phyloP scores from a whole-genome alignment of 2,888 invertebrate genomes.

The Dynastes grantii region DNA sequence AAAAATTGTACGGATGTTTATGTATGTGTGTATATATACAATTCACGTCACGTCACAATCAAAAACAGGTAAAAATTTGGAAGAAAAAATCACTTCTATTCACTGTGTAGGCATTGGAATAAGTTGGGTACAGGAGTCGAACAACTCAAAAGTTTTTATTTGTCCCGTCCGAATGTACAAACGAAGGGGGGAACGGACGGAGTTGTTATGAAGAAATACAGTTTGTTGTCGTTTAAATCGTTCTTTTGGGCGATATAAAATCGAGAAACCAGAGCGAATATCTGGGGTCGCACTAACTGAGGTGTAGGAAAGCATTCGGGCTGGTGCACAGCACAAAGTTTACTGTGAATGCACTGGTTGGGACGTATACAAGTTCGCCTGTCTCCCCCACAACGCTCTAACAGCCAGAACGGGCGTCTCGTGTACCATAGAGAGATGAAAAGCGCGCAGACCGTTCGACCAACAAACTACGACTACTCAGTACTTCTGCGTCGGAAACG shows the following conservation, averaged over 20 bases:
- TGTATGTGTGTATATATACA: conserved; percentile 20
- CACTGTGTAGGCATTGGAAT: conserved; percentile 10
- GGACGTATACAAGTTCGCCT: conserved; percentile 63
- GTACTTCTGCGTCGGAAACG: conserved; percentile 29
- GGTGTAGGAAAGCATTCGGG: conserved; percentile 43
- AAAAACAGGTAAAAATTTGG: conserved; percentile 21
- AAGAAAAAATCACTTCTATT: conserved; percentile 28
- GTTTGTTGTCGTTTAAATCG: conserved; percentile 39
- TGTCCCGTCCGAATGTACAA: not conserved
- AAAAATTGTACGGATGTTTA: conserved; percentile 3
- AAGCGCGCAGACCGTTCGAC: conserved; percentile 42
- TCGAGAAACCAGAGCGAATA: conserved; percentile 48
- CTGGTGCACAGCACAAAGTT: conserved; percentile 50
- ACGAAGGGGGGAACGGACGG: conserved; percentile 8
- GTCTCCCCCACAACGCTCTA: conserved; percentile 63
- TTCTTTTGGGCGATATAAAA: no score
- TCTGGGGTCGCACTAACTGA: conserved; percentile 49
- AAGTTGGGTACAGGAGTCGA: not conserved
- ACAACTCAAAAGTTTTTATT: conserved; percentile 28
- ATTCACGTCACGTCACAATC: conserved; percentile 45
- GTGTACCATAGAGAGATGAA: conserved; percentile 43
- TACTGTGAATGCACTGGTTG: conserved; percentile 67
- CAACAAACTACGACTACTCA: conserved; percentile 23
- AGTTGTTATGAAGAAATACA: conserved; percentile 30
- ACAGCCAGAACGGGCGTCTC: conserved; percentile 39